These are phyloP conservation scores for Bucco capensis DNA, from an alignment of 2,113 vertebrate genomes.

Conservation along the genomic window DNA sequence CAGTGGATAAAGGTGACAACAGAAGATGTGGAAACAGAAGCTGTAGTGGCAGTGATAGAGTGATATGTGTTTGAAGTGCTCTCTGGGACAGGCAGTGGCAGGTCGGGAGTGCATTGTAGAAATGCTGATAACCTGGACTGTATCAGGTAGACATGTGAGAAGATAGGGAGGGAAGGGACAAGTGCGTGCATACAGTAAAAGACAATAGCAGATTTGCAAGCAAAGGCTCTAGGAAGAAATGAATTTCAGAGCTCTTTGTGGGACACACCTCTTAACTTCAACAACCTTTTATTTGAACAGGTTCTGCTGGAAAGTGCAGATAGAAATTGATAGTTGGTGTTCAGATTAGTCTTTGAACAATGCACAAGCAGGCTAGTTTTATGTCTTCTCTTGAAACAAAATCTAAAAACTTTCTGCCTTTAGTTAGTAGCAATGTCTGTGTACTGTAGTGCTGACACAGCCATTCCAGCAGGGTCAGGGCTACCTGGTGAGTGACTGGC, in stretches of 20 bases:
- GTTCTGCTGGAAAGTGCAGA: background rate
- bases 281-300: background rate
- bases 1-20: background rate
- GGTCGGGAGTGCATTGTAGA: background rate
- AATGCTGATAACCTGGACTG: background rate
- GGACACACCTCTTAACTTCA: background rate
- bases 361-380: background rate
- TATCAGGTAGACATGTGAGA: background rate
- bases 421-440: background rate
- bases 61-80: background rate
- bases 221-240: background rate
- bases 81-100: background rate
- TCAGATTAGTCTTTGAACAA: background rate
- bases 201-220: background rate
- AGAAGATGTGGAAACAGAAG: background rate
- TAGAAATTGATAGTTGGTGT: background rate
- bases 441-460: accelerated
- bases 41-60: background rate
- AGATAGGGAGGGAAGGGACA: background rate
- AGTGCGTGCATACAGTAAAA: background rate
- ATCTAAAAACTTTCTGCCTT: background rate
- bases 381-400: background rate
- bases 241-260: background rate
- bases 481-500: background rate
- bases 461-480: background rate